These are phyloP conservation scores for Ochotona curzoniae DNA, from an alignment of 2,113 vertebrate genomes.

Conservation along the genomic window DNA sequence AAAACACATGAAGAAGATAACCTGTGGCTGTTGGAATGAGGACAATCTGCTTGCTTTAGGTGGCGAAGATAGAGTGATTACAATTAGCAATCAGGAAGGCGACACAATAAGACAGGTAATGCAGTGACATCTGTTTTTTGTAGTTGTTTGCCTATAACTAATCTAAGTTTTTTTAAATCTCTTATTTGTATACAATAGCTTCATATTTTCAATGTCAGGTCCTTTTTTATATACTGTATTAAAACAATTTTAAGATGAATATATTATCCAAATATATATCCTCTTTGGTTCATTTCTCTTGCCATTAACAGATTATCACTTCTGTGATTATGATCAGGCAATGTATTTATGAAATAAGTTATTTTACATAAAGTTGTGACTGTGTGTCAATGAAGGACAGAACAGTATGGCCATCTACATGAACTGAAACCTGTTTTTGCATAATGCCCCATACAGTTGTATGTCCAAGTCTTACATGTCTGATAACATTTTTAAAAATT, in stretches of 20 bases:
- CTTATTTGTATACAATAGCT: neutral
- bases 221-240: neutral
- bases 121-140: neutral
- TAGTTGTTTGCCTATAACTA: neutral
- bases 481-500: too few species aligned
- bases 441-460: too few species aligned
- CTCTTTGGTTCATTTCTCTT: neutral
- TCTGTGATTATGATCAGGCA: neutral
- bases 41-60: slow-evolving; percentile 96
- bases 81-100: slow-evolving; percentile 96
- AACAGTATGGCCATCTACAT: too few species aligned
- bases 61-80: slow-evolving; percentile 95
- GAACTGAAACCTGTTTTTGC: neutral
- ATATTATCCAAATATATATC: neutral
- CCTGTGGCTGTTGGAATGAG: slow-evolving; percentile 96
- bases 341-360: slow-evolving; percentile 25
- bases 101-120: slow-evolving; percentile 96
- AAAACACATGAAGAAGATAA: slow-evolving; percentile 96
- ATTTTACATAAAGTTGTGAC: neutral
- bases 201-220: slow-evolving; percentile 16
- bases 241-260: slow-evolving; percentile 4
- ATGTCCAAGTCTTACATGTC: too few species aligned
- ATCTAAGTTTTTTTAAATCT: neutral
- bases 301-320: neutral
- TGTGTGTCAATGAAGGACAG: too few species aligned